Conservation (phyloP, 1,140 invertebrate genomes). For the Neodiprion virginianus region DNA sequence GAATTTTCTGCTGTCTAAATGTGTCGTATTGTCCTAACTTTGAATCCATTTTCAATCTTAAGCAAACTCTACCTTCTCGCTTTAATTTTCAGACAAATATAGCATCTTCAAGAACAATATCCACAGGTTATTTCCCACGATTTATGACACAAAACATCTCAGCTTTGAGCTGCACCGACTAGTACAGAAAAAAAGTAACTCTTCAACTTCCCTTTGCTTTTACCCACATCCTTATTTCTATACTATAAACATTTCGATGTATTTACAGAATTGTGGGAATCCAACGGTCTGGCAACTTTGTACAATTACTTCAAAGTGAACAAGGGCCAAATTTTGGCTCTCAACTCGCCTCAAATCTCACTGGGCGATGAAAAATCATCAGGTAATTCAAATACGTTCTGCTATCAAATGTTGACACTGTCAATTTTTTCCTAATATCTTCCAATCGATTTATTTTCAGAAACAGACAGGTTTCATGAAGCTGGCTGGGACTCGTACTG, state of each 20-base stretch:
- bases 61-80: neutral
- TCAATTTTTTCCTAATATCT: constrained; percentile 9
- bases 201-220: constrained; percentile 19
- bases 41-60: too few relatives aligned
- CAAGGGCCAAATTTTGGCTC: constrained; percentile 46
- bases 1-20: constrained; percentile 29
- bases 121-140: constrained; percentile 68
- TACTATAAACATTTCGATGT: too few relatives aligned
- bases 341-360: constrained; percentile 55
- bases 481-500: constrained; percentile 81
- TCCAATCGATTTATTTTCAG: neutral
- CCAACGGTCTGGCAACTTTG: constrained; percentile 61
- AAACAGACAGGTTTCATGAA: constrained; percentile 67
- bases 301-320: constrained; percentile 66
- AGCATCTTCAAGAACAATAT: constrained; percentile 70
- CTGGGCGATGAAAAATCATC: constrained; percentile 35
- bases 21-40: too few relatives aligned
- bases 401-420: constrained; percentile 2
- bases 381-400: constrained; percentile 19
- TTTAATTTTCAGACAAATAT: constrained; percentile 63
- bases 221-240: neutral
- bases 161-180: constrained; percentile 63
- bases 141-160: constrained; percentile 79
- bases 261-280: constrained; percentile 60
- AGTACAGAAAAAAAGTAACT: constrained; percentile 55